Base-by-base conservation (phyloP, 1,140 invertebrate genomes). In the Lucilia cuprina region DNA sequence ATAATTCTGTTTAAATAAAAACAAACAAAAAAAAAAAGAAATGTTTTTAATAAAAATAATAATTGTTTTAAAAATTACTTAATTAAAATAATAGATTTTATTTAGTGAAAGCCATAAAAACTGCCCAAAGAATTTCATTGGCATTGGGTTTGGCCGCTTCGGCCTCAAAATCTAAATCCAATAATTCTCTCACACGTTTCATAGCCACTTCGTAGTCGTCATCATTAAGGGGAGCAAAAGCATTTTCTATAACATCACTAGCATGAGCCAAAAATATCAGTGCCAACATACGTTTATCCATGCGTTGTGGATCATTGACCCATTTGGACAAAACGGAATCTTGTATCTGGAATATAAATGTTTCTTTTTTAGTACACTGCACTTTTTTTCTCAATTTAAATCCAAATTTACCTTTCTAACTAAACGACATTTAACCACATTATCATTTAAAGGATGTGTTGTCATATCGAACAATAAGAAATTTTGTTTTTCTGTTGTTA, bases 401-500 rank as follows among this genome's bases (percentile, higher is more conserved):
- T n/a, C n/a, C n/a, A n/a, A n/a, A n/a, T n/a, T 30, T 91, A 97
- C 96, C 94, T 98, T 99, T 94, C 99, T 99, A 60, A 99, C 97
- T 86, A 99, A 94, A 87, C 98, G 96, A 87, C 96, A 96, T 93
- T 99, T 99, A n/a, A 97, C 95, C 86, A 96, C 94, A 92, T 97
- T 97, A 92, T 99, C 98, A 82, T 97, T 98, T 65, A 99, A 93
- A 55, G 99, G 99, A 94, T 99, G 99, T 86, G 99, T 99, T 34
- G 99, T 99, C 98, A 99, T 99, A 93, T 99, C 99, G 93, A 99
- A 99, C 21, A 99, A 93, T 86, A 99, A 93, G 92, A 99, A 99
- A 93, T 99, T 99, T 92, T 99, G 99, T 93, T 99, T 99, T 92
- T 99, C 99, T 82, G 99, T 99, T 77, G 98, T 99, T 85, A 99